Evolutionary conservation across 1,140 invertebrate species (phyloP), one percentile per base, ranked within the genome.

Genomic region (Rhizoglyphus robini): DNA sequence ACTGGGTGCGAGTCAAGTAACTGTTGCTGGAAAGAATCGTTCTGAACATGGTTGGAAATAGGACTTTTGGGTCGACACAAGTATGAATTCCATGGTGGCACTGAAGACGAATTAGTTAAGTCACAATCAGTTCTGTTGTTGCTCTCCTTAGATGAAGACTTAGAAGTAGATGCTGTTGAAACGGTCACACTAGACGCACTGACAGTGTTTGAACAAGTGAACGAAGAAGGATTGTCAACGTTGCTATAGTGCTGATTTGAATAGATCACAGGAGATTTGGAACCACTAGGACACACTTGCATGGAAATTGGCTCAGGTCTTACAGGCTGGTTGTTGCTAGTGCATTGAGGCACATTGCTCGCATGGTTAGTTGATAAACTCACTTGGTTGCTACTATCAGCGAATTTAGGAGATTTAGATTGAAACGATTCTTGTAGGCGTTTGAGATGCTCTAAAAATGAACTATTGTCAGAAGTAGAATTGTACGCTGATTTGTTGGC

Each of bases 371-470:
- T 41, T 8, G 8, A 11, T 41, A 18, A 8, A 41, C 18, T 41
- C 36, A 18, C 18, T 11, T 41, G 8, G 36, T 8, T 41, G 36
- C 18, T 41, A 41, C 18, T 41, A 41, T 41, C n/a, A n/a, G n/a
- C n/a, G n/a, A n/a, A n/a, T n/a, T n/a, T n/a, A n/a, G n/a, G n/a
- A n/a, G n/a, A n/a, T n/a, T n/a, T n/a, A n/a, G n/a, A n/a, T n/a
- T n/a, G n/a, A n/a, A 54, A 32, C 23, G 51, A 54, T 32, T 54
- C 51, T 23, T 54, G 51, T 27, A 54, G 20, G 8, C 51, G 51
- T 54, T 54, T 54, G 15, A 54, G 51, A 32, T 54, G 51, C 51
- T 54, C 51, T 11, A 27, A 27, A 23, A 54, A 54, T 8, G 51
- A 54, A 32, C 51, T 54, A 20, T 32, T 54, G 23, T 54, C 51